Evolutionary conservation across 2,113 vertebrate species (phyloP).

Genomic region (Chlorodrepanis virens): DNA sequence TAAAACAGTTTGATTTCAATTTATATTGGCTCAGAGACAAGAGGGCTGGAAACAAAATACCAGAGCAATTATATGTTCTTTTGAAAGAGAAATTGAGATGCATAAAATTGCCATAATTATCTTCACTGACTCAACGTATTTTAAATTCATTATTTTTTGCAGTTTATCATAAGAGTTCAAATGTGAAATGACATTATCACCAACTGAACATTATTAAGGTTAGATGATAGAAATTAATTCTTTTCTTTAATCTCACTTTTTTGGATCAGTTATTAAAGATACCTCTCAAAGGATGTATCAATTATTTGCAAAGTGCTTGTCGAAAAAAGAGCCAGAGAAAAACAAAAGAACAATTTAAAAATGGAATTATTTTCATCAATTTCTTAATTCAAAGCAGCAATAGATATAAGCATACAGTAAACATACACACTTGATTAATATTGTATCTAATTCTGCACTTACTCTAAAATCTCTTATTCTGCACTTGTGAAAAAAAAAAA

Average conservation of each 20-base stretch:
- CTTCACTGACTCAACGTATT: background rate
- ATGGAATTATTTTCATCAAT: background rate
- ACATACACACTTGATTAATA: background rate
- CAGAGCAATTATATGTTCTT: background rate
- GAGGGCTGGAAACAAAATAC: constrained; percentile 3
- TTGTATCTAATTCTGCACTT: background rate
- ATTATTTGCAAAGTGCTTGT: background rate
- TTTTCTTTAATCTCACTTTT: background rate
- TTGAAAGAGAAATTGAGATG: background rate
- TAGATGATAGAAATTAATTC: background rate
- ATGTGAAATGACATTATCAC: background rate
- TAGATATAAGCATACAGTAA: background rate
- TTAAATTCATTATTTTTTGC: background rate
- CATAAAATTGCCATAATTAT: background rate
- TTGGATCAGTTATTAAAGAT: background rate
- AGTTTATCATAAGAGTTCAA: background rate
- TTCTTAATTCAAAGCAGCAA: background rate
- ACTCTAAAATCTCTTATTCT: background rate
- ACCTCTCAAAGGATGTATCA: background rate
- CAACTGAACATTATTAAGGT: background rate
- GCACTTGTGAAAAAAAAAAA: background rate
- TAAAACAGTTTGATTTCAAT: background rate
- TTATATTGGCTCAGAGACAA: background rate
- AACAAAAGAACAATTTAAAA: background rate
- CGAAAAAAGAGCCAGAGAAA: background rate